These are phyloP conservation scores for Prionailurus viverrinus DNA, from an alignment of 2,113 vertebrate species.

Conservation along the genomic window DNA sequence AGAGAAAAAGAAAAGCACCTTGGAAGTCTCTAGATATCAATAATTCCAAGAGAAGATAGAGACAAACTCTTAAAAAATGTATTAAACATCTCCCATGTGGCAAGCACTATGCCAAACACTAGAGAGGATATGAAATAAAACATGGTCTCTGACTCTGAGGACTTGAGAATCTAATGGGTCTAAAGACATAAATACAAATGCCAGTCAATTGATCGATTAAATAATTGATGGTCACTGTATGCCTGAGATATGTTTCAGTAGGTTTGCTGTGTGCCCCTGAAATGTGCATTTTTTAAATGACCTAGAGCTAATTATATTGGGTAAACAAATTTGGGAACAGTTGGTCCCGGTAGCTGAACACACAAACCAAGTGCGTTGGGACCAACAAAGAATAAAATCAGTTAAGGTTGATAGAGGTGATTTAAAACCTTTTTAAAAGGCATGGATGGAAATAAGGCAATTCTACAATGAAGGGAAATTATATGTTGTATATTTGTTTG, in stretches of 20 bases:
- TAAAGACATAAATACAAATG: background rate
- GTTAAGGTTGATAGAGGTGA: background rate
- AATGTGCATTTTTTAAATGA: background rate
- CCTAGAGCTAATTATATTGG: background rate
- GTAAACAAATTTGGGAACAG: background rate
- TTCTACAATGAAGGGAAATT: background rate
- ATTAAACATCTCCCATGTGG: background rate
- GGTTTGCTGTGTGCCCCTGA: background rate
- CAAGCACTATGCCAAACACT: background rate
- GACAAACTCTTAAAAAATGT: background rate
- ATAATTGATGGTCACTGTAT: background rate
- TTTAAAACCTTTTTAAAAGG: background rate
- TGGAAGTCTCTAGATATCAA: background rate
- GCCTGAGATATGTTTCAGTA: background rate
- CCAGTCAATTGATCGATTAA: background rate
- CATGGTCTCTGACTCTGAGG: background rate
- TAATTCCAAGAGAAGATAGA: background rate
- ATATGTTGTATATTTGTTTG: background rate
- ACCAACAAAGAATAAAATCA: background rate
- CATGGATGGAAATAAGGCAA: background rate
- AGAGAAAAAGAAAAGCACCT: background rate
- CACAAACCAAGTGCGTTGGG: background rate
- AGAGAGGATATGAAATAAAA: background rate
- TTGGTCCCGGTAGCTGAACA: background rate
- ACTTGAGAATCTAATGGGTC: background rate